Evolutionary conservation across 2,113 vertebrate genomes (phyloP), one percentile per base, ranked within the genome.

Genomic region (Perca flavescens): DNA sequence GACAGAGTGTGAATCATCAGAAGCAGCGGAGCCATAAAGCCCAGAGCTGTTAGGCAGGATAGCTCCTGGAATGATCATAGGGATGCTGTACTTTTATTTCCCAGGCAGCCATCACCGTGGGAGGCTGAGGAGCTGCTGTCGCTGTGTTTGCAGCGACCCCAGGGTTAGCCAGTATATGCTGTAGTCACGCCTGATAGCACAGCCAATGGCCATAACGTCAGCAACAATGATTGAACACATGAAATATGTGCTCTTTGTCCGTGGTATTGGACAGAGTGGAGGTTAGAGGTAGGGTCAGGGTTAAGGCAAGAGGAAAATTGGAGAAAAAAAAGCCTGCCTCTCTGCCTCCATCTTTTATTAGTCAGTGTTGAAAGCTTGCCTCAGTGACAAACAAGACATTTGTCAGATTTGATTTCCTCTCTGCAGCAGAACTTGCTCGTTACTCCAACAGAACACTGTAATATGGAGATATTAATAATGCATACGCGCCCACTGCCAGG

Each of bases 201-300:
- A 85, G 88, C 87, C 90, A 89, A 93, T 90, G 90, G 90, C 90
- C 87, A 85, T 93, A 93, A 92, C 67, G 91, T 93, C 92, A 88
- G 89, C 68, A 47, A 84, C 89, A 73, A 89, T 94, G 93, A 94
- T 94, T 93, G 93, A 93, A 94, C 91, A 92, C 77, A 60, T 93
- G 92, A 94, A 92, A 93, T 93, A 94, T 94, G 90, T 90, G 88
- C 88, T 94, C 89, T 92, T 91, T 93, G 92, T 91, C 92, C 82
- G 62, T 86, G 88, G 88, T 77, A 83, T 89, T 90, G 93, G 90
- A 90, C 89, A 80, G 82, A 91, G 90, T 93, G 90, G 89, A 92
- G 91, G 92, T 93, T 81, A 91, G 91, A 76, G 49, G 62, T 76
- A 22, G 88, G 90, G 90, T 93, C 92, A 93, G 88, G 92, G 92